Conservation (phyloP, 1,140 invertebrate species). For the Episyrphus balteatus region DNA sequence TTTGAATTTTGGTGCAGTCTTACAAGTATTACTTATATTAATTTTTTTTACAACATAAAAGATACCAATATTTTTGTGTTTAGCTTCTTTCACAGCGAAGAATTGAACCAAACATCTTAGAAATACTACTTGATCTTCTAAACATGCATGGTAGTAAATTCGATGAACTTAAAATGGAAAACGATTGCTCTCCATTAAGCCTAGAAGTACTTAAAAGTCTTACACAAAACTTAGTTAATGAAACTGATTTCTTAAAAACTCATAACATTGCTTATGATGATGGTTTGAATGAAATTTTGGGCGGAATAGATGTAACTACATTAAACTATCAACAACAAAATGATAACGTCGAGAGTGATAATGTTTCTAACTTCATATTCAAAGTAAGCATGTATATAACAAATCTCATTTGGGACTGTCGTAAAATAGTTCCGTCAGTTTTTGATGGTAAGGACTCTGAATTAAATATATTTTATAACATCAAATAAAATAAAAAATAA, state of each 20-base stretch:
- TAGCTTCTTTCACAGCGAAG: conserved; percentile 23
- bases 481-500: too few relatives aligned
- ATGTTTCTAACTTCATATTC: conserved; percentile 7
- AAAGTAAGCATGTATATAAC: conserved; percentile 9
- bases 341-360: conserved; percentile 4
- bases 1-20: conserved; percentile 42
- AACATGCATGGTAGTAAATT: conserved; percentile 21
- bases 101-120: conserved; percentile 26
- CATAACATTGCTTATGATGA: not conserved
- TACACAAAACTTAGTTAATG: not conserved
- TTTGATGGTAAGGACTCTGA: conserved; percentile 17
- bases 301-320: not conserved
- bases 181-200: not conserved
- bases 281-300: not conserved
- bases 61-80: too few relatives aligned
- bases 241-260: not conserved
- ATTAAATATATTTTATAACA: too few relatives aligned
- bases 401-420: conserved; percentile 26
- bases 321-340: too few relatives aligned
- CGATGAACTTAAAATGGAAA: not conserved
- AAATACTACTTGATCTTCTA: conserved; percentile 29
- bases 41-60: too few relatives aligned
- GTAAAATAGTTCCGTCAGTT: conserved; percentile 28
- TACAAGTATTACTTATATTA: conserved; percentile 42
- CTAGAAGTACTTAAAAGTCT: not conserved